Evolutionary conservation across 2,888 invertebrate genomes (phyloP).

Genomic region (Agriopis marginaria): DNA sequence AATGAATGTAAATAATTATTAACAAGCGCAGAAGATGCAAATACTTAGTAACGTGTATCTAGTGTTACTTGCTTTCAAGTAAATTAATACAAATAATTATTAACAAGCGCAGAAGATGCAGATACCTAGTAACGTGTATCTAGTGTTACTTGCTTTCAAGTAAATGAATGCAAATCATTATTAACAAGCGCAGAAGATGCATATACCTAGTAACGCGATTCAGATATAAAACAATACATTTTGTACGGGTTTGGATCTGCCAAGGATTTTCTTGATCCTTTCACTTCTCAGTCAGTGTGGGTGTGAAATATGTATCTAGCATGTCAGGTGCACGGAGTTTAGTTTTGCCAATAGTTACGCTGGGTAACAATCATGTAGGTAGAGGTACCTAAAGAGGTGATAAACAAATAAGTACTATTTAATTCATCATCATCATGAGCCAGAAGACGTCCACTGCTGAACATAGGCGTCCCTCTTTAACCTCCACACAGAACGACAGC

Average conservation of each 20-base stretch:
- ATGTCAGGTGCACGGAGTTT: not conserved
- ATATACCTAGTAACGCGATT: not conserved
- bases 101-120: conserved; percentile 2
- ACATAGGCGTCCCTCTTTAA: no score
- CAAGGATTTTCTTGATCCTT: conserved; percentile 44
- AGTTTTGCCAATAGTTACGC: not conserved
- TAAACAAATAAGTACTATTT: no score
- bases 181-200: conserved; percentile 4
- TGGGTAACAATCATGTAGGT: no score
- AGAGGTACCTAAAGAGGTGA: no score
- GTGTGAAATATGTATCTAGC: not conserved
- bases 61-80: conserved; percentile 3
- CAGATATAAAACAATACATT: no score
- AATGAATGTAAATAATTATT: conserved; percentile 1
- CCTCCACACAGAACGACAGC: no score
- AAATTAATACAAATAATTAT: not conserved
- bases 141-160: conserved; percentile 8
- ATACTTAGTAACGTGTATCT: conserved; percentile 1
- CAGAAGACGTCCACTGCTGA: no score
- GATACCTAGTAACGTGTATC: not conserved
- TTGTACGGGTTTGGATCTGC: conserved; percentile 25
- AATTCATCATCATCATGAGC: no score
- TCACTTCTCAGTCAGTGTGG: conserved; percentile 26
- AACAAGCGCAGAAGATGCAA: conserved; percentile 1
- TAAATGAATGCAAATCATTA: conserved; percentile 1